Conservation (phyloP, 2,888 invertebrate species). For the Torymus tubicola region DNA sequence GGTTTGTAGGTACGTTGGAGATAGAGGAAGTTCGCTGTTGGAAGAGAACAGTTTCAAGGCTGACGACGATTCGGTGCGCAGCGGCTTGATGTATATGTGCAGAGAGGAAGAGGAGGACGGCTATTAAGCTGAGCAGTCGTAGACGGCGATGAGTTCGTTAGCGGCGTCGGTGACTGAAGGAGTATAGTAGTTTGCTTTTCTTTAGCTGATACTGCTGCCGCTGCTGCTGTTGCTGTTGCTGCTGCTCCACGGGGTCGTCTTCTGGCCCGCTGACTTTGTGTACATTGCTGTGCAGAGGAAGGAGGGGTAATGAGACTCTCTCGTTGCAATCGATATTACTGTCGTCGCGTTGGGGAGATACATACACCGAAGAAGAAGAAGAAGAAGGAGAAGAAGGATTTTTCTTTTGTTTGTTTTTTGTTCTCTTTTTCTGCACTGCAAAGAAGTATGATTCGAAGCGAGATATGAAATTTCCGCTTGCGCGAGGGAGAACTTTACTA, state of each 20-base stretch:
- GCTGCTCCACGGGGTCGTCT: background rate
- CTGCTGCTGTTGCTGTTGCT: too few species aligned
- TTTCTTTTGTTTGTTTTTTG: background rate
- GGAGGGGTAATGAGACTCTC: constrained; percentile 30
- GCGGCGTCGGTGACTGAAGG: background rate
- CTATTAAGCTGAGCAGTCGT: background rate
- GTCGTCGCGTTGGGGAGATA: background rate
- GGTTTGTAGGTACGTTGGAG: too few species aligned
- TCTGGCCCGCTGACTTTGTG: constrained; percentile 9
- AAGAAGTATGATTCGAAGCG: background rate
- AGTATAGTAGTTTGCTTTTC: constrained; percentile 16
- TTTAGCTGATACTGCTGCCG: background rate
- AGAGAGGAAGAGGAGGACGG: background rate
- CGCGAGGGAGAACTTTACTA: too few species aligned
- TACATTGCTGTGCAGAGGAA: constrained; percentile 23
- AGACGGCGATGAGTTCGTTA: constrained; percentile 27
- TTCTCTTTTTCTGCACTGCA: background rate
- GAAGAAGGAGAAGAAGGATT: background rate
- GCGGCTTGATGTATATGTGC: too few species aligned
- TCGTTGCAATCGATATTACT: constrained; percentile 17
- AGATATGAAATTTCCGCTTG: too few species aligned
- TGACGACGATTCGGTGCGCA: too few species aligned
- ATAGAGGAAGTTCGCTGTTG: too few species aligned
- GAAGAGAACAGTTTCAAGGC: too few species aligned
- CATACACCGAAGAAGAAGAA: too few species aligned